Evolutionary conservation across 2,888 invertebrate species (phyloP), one percentile per base, ranked within the genome.

Genomic region (Campoletis raptor): DNA sequence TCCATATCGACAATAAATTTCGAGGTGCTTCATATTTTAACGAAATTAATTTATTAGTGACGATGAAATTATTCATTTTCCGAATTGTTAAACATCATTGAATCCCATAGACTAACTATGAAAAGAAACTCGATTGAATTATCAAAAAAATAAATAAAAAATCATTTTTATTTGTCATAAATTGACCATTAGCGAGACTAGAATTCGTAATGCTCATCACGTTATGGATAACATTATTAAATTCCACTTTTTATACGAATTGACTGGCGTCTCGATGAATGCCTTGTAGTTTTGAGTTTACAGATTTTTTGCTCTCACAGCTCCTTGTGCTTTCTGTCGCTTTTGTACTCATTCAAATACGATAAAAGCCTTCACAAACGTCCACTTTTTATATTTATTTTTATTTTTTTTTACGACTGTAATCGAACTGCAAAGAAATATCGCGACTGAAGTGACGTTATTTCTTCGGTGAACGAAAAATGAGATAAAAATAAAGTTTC

Each of bases 341-440:
- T 12, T 45, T 42, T 45, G 45, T 40, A 24, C 21, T 30, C 45
- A 45, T 45, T 18, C 37, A 54, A 73, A 73, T n/a, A 54, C n/a
- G n/a, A 72, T 54, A 54, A 73, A 54, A 73, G 45, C 64, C n/a
- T 45, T 21, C 18, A 15, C 64, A 45, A 76, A 45, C 12, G 64
- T 78, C 18, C 48, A 78, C 37, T 52, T 52, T 67, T 54, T 66
- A 18, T 52, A 24, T 67, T 40, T 21, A 0, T 45, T 54, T n/a
- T 52, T 21, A 0, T 37, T 37, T 67, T 52, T 67, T 24, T 45
- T 42, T 36, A 36, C 15, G 9, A 40, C 21, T 7, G 37, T 37
- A 24, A 48, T 69, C 54, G 79, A 69, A 54, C 61, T 36, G 30
- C 64, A 64, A 64, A 45, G 45, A 37, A 30, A 69, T 79, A 69